phyloP scores from a whole-genome alignment of 2,113 vertebrate genomes.

The Microcebus tavaratra region DNA sequence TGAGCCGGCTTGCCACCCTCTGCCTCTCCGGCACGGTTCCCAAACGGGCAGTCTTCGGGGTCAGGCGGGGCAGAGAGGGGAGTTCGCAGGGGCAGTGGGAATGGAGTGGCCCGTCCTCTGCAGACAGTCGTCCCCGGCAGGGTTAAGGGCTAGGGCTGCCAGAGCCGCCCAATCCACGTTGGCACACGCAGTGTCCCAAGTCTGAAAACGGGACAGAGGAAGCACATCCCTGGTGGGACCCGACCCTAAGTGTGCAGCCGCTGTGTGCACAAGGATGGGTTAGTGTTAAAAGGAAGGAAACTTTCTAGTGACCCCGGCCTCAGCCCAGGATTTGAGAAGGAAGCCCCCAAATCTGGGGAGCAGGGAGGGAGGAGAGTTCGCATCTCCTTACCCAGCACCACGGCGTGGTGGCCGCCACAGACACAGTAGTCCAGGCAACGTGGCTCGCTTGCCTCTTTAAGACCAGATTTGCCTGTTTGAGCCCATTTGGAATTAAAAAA shows the following conservation, averaged over 20 bases:
- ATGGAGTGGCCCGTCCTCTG: not conserved
- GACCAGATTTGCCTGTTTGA: not conserved
- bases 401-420: not conserved
- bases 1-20: not conserved
- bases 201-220: not conserved
- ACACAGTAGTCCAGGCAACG: no score
- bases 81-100: not conserved
- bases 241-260: not conserved
- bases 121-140: not conserved
- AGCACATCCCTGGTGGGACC: no score
- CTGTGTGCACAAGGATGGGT: rapidly evolving
- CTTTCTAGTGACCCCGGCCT: not conserved
- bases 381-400: not conserved
- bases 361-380: not conserved
- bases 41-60: rapidly evolving
- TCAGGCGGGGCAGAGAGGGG: not conserved
- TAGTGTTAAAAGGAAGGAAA: not conserved
- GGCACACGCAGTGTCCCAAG: not conserved
- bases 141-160: not conserved
- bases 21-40: not conserved
- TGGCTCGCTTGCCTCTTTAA: not conserved
- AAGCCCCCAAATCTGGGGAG: not conserved
- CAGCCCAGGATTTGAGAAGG: not conserved
- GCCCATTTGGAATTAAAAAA: not conserved
- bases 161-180: not conserved